Evolutionary conservation across 2,113 vertebrate genomes (phyloP).

Genomic region (Cervus canadensis): DNA sequence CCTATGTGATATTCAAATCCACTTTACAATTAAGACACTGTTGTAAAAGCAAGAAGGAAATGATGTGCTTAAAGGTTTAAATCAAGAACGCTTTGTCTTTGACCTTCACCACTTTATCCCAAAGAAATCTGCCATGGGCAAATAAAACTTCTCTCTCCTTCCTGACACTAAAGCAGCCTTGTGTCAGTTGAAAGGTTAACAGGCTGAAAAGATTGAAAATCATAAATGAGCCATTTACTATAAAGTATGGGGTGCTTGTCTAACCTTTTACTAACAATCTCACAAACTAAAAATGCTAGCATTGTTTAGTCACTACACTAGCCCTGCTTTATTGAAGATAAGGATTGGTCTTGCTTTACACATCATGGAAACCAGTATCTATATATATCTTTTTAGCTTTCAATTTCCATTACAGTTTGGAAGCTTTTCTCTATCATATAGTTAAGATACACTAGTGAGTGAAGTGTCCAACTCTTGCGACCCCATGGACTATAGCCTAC

Average conservation of each 20-base stretch:
- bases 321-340: neutral
- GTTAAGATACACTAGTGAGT: neutral
- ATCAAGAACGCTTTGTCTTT: neutral
- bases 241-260: neutral
- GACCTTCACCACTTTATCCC: neutral
- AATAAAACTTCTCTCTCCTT: neutral
- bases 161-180: neutral
- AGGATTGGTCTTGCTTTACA: neutral
- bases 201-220: neutral
- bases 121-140: neutral
- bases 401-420: neutral
- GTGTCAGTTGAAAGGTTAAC: neutral
- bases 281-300: neutral
- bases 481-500: neutral
- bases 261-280: neutral
- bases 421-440: neutral
- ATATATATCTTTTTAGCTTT: neutral
- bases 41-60: neutral
- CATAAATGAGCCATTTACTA: neutral
- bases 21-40: neutral
- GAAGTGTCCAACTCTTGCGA: accelerated
- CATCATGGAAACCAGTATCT: neutral
- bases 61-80: neutral
- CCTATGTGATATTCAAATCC: neutral
- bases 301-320: neutral